A percentile compares a stretch with the other conserved stretches of the same genome.
phyloP scores from a whole-genome alignment of 1,140 invertebrate species.

The Frieseomelitta varia region DNA sequence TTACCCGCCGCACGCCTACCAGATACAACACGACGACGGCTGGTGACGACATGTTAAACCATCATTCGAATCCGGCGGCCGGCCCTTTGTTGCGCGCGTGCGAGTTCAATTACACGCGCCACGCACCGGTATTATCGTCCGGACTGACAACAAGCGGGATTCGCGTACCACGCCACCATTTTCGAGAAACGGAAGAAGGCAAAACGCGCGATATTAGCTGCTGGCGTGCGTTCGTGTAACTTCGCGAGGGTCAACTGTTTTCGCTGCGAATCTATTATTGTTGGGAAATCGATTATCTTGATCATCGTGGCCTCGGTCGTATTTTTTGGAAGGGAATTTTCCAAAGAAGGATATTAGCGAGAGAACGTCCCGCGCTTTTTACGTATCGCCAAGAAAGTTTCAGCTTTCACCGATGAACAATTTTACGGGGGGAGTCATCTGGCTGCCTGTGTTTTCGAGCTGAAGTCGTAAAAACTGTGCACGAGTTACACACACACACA shows the following conservation, averaged over 20 bases:
- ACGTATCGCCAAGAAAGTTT: too few relatives aligned
- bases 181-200: neutral
- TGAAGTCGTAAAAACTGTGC: neutral
- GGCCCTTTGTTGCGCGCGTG: constrained; percentile 62
- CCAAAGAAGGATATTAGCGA: too few relatives aligned
- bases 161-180: neutral
- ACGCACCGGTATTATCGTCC: constrained; percentile 51
- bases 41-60: constrained; percentile 71
- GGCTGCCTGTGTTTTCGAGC: neutral
- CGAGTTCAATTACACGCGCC: constrained; percentile 69
- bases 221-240: neutral
- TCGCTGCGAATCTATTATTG: too few relatives aligned
- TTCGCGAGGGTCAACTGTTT: too few relatives aligned
- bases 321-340: too few relatives aligned
- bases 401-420: too few relatives aligned
- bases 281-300: too few relatives aligned
- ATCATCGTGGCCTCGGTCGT: too few relatives aligned
- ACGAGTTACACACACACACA: neutral
- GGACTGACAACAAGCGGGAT: neutral
- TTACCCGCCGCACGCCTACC: constrained; percentile 47
- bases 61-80: constrained; percentile 60
- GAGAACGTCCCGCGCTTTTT: too few relatives aligned
- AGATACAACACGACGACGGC: constrained; percentile 54
- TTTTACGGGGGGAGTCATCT: too few relatives aligned
- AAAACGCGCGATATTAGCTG: neutral